Percentiles rank a stretch among this genome's conserved stretches.
Conservation (phyloP, 2,888 invertebrate species). For the Drosophila macrospina region DNA sequence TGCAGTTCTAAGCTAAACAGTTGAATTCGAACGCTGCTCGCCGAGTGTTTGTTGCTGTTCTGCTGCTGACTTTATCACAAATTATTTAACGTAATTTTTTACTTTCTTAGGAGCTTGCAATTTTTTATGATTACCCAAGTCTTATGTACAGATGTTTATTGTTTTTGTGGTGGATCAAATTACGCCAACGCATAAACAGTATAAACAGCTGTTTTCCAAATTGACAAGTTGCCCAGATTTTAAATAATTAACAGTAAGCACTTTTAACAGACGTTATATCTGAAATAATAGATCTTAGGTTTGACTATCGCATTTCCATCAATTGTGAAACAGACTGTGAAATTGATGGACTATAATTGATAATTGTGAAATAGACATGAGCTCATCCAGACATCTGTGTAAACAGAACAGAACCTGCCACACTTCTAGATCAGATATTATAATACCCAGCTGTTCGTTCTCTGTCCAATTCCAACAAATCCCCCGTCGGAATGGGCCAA, state of each 20-base stretch:
- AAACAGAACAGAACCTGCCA: slow-evolving; percentile 3
- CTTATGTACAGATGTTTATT: slow-evolving; percentile 4
- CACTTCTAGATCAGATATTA: slow-evolving; percentile 9
- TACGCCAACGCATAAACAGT: slow-evolving; percentile 18
- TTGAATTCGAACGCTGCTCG: slow-evolving; percentile 42
- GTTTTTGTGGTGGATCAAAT: slow-evolving; percentile 30
- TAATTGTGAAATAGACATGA: slow-evolving; percentile 23
- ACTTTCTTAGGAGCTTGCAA: not conserved
- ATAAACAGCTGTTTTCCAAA: slow-evolving; percentile 39
- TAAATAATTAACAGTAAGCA: slow-evolving; percentile 13
- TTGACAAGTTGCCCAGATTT: slow-evolving; percentile 22
- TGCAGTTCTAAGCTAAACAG: slow-evolving; percentile 47
- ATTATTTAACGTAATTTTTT: slow-evolving; percentile 20
- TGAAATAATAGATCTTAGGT: no score
- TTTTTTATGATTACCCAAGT: not conserved
- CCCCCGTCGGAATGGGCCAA: slow-evolving; percentile 19
- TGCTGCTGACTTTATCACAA: slow-evolving; percentile 17
- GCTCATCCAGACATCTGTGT: slow-evolving; percentile 3
- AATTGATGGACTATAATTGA: slow-evolving; percentile 8
- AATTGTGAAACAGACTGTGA: not conserved
- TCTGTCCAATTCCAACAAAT: slow-evolving; percentile 26
- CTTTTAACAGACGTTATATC: slow-evolving; percentile 4
- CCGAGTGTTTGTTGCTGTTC: slow-evolving; percentile 37
- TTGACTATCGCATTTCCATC: slow-evolving; percentile 24
- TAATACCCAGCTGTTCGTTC: slow-evolving; percentile 43